Evolutionary conservation across 1,140 invertebrate genomes (phyloP), one percentile per base, ranked within the genome.

Genomic region (Halictus rubicundus): DNA sequence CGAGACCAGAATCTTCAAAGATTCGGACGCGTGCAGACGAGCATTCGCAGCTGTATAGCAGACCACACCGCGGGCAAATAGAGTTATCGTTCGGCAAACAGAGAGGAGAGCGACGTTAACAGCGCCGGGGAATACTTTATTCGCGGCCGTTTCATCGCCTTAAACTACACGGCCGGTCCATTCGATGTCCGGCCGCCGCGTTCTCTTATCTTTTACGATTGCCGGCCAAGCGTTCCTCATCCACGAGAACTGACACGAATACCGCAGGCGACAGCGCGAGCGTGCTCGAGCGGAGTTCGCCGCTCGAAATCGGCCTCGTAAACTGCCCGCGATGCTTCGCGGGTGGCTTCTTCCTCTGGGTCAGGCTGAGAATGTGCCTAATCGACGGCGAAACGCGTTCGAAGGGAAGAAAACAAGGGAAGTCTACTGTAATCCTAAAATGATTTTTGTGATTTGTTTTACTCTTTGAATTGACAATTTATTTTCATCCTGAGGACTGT

Each of bases 161-260:
- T 64, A 71, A 82, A 78, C 57, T 42, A 60, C 54, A n/a, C 8
- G 19, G 37, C 25, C 52, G 32, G 78, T 71, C 61, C 70, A 59
- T 37, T 71, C 78, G 42, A 9, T 72, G 52, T 72, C 57, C 52
- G 23, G 37, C 39, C 60, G 39, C 71, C 71, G 59, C 71, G 46
- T 70, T 69, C 46, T 68, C 69, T 80, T 65, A 81, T 87, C 76
- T 64, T 83, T 75, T 68, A 78, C 80, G 80, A 86, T 80, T 65
- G 57, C n/a, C 46, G 39, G 64, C 21, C 52, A 37, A 25, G 52
- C 59, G 54, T 54, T 70, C 80, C 71, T 68, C 54, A 80, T 76
- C 52, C 42, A 61, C 60, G 65, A 57, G 54, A 78, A 57, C 42
- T 79, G 80, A 79, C 83, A 82, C 73, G 73, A 81, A 69, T 82